Evolutionary conservation across 2,888 invertebrate genomes (phyloP).

Genomic region (Drosophila antonietae): DNA sequence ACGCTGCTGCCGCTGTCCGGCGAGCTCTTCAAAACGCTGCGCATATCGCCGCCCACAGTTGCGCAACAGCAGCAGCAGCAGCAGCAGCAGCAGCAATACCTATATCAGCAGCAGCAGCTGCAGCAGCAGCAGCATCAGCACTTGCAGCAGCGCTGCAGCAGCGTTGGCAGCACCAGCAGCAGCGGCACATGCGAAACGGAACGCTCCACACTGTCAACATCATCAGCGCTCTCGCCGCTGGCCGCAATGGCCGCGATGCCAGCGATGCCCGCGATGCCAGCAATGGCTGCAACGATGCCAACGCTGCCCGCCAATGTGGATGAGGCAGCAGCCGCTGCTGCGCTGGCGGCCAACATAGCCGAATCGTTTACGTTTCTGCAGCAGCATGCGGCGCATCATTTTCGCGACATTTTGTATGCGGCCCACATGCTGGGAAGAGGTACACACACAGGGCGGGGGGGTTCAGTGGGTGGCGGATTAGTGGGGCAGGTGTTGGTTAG

Average conservation of each 20-base stretch:
- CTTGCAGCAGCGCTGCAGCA: constrained; percentile 80
- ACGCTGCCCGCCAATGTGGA: constrained; percentile 39
- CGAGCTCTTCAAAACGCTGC: constrained; percentile 63
- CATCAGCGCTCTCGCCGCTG: constrained; percentile 77
- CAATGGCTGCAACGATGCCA: constrained; percentile 81
- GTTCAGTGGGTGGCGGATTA: not conserved
- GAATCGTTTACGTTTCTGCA: constrained; percentile 85
- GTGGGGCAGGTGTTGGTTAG: constrained; percentile 1
- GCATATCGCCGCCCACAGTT: constrained; percentile 62
- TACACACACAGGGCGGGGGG: constrained; percentile 82
- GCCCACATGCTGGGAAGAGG: constrained; percentile 88
- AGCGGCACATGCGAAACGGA: constrained; percentile 82
- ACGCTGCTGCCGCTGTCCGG: constrained; percentile 54
- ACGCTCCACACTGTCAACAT: constrained; percentile 73
- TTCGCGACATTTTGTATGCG: constrained; percentile 88
- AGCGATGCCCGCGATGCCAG: constrained; percentile 45
- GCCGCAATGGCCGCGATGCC: constrained; percentile 78
- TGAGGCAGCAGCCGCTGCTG: constrained; percentile 75
- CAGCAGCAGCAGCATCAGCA: constrained; percentile 81
- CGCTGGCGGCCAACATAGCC: constrained; percentile 84
- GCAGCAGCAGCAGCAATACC: constrained; percentile 60
- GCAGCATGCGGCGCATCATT: constrained; percentile 85
- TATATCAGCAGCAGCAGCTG: constrained; percentile 49
- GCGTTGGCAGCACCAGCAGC: constrained; percentile 83
- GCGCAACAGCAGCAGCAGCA: constrained; percentile 67